Conservation (phyloP, 2,888 invertebrate genomes). For the Caenorhabditis afra region DNA sequence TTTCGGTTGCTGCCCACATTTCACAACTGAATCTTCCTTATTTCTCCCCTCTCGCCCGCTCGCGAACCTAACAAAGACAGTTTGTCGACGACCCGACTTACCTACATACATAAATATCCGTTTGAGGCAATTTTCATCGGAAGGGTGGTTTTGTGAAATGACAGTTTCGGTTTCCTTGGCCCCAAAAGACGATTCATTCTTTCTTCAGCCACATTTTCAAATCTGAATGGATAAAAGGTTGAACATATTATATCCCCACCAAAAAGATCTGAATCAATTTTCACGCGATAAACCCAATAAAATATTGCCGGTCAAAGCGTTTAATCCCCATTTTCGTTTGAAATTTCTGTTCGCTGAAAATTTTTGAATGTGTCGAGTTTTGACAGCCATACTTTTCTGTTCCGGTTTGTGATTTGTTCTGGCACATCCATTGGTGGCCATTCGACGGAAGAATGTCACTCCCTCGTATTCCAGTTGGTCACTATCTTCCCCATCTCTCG, state of each 20-base stretch:
- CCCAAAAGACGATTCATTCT: background rate
- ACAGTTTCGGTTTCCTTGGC: constrained; percentile 1
- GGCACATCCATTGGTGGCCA: background rate
- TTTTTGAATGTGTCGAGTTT: constrained; percentile 24
- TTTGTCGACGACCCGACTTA: constrained; percentile 1
- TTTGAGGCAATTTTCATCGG: constrained; percentile 27
- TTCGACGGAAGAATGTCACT: background rate
- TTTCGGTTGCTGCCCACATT: background rate
- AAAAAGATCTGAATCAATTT: constrained; percentile 40
- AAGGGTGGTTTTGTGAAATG: constrained; percentile 27
- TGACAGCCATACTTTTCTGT: constrained; percentile 11
- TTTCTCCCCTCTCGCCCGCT: too few relatives aligned
- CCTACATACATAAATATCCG: constrained; percentile 15
- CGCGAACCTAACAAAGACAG: constrained; percentile 11
- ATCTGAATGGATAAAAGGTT: background rate
- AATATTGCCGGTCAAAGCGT: constrained; percentile 10
- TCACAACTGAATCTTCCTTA: background rate
- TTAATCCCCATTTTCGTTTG: constrained; percentile 34
- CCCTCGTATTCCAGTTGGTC: constrained; percentile 8
- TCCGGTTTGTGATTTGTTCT: constrained; percentile 18
- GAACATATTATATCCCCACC: background rate
- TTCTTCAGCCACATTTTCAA: too few relatives aligned
- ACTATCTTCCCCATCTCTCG: constrained; percentile 23
- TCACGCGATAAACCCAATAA: constrained; percentile 23
- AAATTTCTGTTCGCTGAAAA: constrained; percentile 27